A percentile compares a stretch with the other conserved stretches of the same genome.
These are phyloP conservation scores for Nicator chloris DNA, from an alignment of 2,113 vertebrate genomes.

Conservation along the genomic window DNA sequence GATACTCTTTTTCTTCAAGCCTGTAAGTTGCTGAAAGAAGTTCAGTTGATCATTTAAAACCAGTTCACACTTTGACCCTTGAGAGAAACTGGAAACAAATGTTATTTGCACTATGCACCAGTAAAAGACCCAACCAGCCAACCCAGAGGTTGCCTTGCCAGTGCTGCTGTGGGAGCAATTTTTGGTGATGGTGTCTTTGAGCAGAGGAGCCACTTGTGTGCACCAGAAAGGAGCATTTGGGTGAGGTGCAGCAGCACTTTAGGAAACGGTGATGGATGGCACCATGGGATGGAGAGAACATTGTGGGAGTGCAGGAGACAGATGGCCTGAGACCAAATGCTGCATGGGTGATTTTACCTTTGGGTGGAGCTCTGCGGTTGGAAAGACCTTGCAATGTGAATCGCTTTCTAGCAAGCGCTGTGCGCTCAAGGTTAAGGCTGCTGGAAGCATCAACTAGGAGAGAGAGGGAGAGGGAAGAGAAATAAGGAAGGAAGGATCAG, in stretches of 20 bases:
- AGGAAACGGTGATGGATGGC: slow-evolving; percentile 35
- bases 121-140: neutral
- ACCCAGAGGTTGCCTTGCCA: neutral
- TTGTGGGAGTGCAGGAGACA: slow-evolving; percentile 40
- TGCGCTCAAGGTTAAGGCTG: slow-evolving; percentile 78
- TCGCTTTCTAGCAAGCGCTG: slow-evolving; percentile 85
- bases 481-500: slow-evolving; percentile 67
- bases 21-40: neutral
- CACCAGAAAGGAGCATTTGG: neutral
- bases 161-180: neutral
- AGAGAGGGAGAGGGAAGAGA: slow-evolving; percentile 71
- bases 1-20: neutral
- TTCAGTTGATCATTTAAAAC: neutral
- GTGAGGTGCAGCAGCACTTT: neutral
- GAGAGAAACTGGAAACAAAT: neutral
- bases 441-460: slow-evolving; percentile 81
- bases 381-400: slow-evolving; percentile 90
- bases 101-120: neutral
- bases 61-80: neutral
- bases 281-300: slow-evolving; percentile 31
- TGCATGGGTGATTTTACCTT: slow-evolving; percentile 79
- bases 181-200: neutral
- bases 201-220: neutral
- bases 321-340: slow-evolving; percentile 39
- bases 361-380: slow-evolving; percentile 84